Percentiles rank a stretch among this genome's conserved stretches.
Conservation (phyloP, 2,888 invertebrate species). For the Standfussiana lucernea region DNA sequence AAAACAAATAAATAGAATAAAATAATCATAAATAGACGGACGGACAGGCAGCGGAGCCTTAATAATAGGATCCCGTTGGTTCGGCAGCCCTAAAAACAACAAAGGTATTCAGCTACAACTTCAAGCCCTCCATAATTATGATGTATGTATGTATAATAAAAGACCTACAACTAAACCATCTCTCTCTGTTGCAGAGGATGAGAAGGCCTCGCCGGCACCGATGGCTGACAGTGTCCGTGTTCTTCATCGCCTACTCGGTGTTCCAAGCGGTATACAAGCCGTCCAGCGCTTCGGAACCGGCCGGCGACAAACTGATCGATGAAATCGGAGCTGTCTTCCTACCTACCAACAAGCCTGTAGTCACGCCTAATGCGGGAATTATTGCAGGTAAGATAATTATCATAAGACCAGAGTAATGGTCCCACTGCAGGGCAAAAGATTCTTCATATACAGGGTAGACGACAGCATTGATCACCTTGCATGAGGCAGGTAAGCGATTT, state of each 20-base stretch:
- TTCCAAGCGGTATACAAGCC: slow-evolving; percentile 88
- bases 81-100: too few relatives aligned
- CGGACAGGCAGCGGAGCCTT: too few relatives aligned
- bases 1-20: too few relatives aligned
- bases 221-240: slow-evolving; percentile 92
- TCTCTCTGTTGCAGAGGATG: slow-evolving; percentile 87
- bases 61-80: too few relatives aligned
- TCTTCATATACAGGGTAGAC: background rate
- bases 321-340: slow-evolving; percentile 3
- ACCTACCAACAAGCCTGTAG: slow-evolving; percentile 35
- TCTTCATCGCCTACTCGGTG: slow-evolving; percentile 93
- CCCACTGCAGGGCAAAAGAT: background rate
- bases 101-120: too few relatives aligned
- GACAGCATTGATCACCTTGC: background rate
- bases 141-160: too few relatives aligned
- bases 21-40: too few relatives aligned
- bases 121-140: too few relatives aligned
- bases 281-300: slow-evolving; percentile 71
- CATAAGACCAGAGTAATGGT: background rate
- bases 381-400: slow-evolving; percentile 57
- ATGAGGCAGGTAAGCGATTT: too few relatives aligned
- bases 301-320: slow-evolving; percentile 46
- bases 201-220: slow-evolving; percentile 92
- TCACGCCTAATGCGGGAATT: slow-evolving; percentile 56
- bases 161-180: background rate